These are phyloP conservation scores for Homalodisca vitripennis DNA, from an alignment of 1,140 invertebrate genomes.

Conservation along the genomic window DNA sequence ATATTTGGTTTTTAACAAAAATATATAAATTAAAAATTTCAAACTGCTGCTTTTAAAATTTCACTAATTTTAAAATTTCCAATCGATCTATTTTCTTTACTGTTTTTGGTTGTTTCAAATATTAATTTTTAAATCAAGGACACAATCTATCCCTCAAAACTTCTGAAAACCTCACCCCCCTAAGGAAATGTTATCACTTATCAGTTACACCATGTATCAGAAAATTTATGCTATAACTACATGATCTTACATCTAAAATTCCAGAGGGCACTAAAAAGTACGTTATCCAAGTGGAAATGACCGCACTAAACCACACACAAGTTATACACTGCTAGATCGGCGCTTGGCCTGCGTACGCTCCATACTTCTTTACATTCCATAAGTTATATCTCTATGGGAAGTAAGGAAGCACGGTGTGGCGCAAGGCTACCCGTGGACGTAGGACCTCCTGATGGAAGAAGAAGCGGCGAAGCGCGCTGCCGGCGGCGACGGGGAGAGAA, in stretches of 20 bases:
- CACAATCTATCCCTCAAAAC: background rate
- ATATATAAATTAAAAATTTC: too few species aligned
- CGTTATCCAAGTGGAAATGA: background rate
- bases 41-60: too few species aligned
- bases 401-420: conserved; percentile 16
- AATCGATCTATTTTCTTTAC: too few species aligned
- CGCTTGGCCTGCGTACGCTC: background rate
- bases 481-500: background rate
- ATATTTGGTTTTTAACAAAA: too few species aligned
- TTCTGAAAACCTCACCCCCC: background rate
- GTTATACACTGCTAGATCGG: background rate
- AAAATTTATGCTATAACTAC: background rate
- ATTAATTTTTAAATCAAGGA: too few species aligned
- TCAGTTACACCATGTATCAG: background rate
- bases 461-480: background rate
- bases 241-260: background rate
- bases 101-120: too few species aligned
- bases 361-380: conserved; percentile 17
- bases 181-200: background rate
- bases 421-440: background rate
- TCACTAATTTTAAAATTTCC: too few species aligned
- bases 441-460: background rate
- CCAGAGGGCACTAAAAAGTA: background rate
- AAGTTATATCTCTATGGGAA: conserved; percentile 9
- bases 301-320: background rate